Percentiles rank a stretch among this genome's conserved stretches.
Evolutionary conservation across 2,888 invertebrate species (phyloP).

Genomic region (Rhagophthalmus giganteus): DNA sequence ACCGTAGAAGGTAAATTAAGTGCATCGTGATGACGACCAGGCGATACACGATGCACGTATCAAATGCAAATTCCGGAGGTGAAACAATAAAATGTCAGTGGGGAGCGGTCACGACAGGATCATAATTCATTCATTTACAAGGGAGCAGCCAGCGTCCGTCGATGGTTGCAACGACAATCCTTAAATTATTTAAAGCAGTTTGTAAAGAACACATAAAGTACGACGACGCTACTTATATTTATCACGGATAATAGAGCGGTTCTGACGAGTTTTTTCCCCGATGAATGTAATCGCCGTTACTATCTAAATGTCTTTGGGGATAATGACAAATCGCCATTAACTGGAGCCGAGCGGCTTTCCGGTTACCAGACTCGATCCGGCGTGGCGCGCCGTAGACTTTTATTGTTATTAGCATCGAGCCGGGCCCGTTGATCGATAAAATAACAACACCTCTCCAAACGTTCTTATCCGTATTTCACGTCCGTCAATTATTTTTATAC

Average conservation of each 20-base stretch:
- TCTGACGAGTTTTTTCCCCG: constrained; percentile 24
- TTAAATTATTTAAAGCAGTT: constrained; percentile 12
- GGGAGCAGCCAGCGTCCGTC: neutral
- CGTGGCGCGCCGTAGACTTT: constrained; percentile 18
- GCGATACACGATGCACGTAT: constrained; percentile 27
- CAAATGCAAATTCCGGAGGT: constrained; percentile 24
- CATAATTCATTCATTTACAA: constrained; percentile 10
- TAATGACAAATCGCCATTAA: constrained; percentile 30
- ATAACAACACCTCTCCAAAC: constrained; percentile 33
- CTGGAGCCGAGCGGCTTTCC: constrained; percentile 20
- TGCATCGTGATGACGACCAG: constrained; percentile 18
- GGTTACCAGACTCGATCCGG: constrained; percentile 9
- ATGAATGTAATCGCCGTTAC: constrained; percentile 20
- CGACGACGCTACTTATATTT: constrained; percentile 17
- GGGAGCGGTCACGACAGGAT: constrained; percentile 24
- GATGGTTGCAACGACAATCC: constrained; percentile 5
- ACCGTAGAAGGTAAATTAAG: no score
- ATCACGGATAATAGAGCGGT: constrained; percentile 20
- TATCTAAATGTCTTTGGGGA: constrained; percentile 28
- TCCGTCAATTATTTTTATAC: constrained; percentile 50
- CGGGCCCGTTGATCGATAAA: constrained; percentile 36
- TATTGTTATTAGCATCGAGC: constrained; percentile 28
- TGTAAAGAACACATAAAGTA: constrained; percentile 11
- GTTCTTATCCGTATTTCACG: constrained; percentile 40
- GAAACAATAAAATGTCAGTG: constrained; percentile 30